Conservation (phyloP, 2,888 invertebrate species). For the Lepidocyrtinus sp. region DNA sequence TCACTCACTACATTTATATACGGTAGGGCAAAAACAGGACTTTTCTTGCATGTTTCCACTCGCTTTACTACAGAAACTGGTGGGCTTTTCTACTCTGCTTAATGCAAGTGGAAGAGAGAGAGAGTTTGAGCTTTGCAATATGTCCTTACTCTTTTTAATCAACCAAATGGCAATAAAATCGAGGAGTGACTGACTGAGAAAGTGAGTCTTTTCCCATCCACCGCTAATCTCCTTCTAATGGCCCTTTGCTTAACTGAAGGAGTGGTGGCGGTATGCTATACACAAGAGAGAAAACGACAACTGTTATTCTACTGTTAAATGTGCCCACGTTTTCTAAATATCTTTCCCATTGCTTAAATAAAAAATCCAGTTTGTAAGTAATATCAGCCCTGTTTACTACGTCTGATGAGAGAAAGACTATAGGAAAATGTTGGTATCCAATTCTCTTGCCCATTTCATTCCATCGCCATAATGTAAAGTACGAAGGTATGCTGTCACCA, state of each 20-base stretch:
- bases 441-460: slow-evolving; percentile 47
- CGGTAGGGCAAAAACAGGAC: slow-evolving; percentile 5
- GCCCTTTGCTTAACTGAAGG: slow-evolving; percentile 31
- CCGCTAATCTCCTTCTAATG: slow-evolving; percentile 62
- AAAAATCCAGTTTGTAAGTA: slow-evolving; percentile 35
- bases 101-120: slow-evolving; percentile 44
- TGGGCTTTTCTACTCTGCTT: slow-evolving; percentile 24
- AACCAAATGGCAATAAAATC: slow-evolving; percentile 70
- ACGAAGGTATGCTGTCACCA: slow-evolving; percentile 12
- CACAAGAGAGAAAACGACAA: slow-evolving; percentile 51
- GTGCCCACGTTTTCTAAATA: slow-evolving; percentile 60
- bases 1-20: slow-evolving; percentile 14
- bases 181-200: slow-evolving; percentile 62
- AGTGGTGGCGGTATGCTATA: slow-evolving; percentile 17
- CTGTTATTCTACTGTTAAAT: slow-evolving; percentile 62
- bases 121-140: slow-evolving; percentile 54
- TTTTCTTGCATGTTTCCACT: slow-evolving; percentile 18
- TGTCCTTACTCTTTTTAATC: slow-evolving; percentile 68
- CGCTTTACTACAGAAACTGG: slow-evolving; percentile 1
- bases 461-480: slow-evolving; percentile 20
- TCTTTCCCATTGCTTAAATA: slow-evolving; percentile 60
- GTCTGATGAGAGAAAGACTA: no score
- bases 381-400: background rate
- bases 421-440: slow-evolving; percentile 42
- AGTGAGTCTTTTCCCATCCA: slow-evolving; percentile 60